These are phyloP conservation scores for Limnodromus scolopaceus DNA, from an alignment of 2,797 vertebrate species.

Conservation along the genomic window DNA sequence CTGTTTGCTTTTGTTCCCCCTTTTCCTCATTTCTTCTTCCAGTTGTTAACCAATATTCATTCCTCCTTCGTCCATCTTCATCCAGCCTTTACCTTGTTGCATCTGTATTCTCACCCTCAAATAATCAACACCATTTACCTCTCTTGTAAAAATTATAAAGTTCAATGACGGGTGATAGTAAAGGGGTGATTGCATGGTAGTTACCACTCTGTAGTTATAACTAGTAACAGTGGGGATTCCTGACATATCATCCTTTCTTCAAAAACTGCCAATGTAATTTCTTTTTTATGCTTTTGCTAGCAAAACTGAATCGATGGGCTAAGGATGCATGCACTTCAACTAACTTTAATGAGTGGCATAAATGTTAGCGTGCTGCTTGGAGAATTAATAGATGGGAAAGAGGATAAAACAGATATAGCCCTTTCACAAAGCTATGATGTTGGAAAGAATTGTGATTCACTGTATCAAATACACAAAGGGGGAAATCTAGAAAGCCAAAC, in stretches of 20 bases:
- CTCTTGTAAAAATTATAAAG: neutral
- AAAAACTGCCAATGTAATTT: neutral
- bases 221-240: neutral
- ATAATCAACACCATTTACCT: neutral
- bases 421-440: neutral
- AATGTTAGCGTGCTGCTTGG: neutral
- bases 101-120: neutral
- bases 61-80: neutral
- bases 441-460: neutral
- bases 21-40: neutral
- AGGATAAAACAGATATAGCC: neutral
- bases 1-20: no score
- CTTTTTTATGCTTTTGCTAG: neutral
- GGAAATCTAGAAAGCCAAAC: neutral
- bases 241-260: neutral
- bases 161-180: neutral
- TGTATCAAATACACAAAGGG: neutral
- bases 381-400: neutral
- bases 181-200: neutral
- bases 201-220: neutral
- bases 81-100: neutral
- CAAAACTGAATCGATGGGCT: neutral
- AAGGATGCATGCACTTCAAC: neutral
- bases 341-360: neutral
- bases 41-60: neutral